Base-by-base conservation (phyloP, 2,113 vertebrate species). In the Pampusana beccarii region DNA sequence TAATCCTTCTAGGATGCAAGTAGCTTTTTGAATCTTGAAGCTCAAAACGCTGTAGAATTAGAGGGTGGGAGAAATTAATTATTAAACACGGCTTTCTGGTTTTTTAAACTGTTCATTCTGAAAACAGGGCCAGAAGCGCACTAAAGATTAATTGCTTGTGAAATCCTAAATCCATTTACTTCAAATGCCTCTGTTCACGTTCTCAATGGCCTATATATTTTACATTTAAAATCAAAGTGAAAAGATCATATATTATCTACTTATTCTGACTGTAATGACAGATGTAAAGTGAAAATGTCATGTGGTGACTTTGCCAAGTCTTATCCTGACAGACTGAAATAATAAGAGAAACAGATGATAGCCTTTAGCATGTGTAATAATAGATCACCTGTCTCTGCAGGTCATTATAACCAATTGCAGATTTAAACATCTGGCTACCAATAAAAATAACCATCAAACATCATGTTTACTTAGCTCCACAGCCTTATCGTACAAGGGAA, bases 21-120 rank as follows among this genome's bases (percentile, higher is more conserved):
- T 97, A 95, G 13, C 46, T 98, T 77, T 53, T 93, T 33, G 98
- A 96, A 88, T 99, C 98, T 42, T 98, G 72, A 80, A 99, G 98
- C 92, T 99, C 99, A 98, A 99, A 99, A 57, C 98, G 98, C 99
- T 99, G 79, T 29, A 95, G 93, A 95, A 96, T 94, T 61, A 80
- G 19, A 44, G 72, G 5, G 5, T 86, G 60, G 60, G 29, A 7
- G 16, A 46, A 78, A 95, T 57, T 18, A 78, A 56, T 86, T 66
- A 91, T 38, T 71, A 69, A 92, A 79, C 36, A 62, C 2, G 56
- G 26, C 4, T 42, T 60, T n/a, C 16, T 69, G 34, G 0, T 7
- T 53, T 78, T 80, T 56, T 57, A 64, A 72, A 57, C 5, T 25
- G 16, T n/a, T 83, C 16, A 8, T 83, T 90, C 36, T n/a, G 18